Percentiles rank a stretch among this genome's conserved stretches.
Conservation (phyloP, 2,113 vertebrate genomes). For the Bubalus kerabau region DNA sequence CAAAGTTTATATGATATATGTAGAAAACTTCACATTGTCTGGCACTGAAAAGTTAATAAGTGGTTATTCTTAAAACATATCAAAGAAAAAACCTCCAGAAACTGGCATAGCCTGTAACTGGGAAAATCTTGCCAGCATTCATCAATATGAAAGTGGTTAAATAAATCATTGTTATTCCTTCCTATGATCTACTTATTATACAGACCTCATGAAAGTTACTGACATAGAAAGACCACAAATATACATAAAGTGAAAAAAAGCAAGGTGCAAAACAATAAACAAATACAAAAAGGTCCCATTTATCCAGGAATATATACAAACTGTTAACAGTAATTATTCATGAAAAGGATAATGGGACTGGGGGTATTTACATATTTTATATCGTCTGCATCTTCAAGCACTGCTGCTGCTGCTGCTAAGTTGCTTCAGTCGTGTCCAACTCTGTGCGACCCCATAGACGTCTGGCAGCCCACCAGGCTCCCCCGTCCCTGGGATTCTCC, state of each 20-base stretch:
- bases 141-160: not conserved
- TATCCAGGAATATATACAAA: not conserved
- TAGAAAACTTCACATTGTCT: not conserved
- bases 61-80: not conserved
- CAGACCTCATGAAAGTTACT: not conserved
- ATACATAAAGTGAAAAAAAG: not conserved
- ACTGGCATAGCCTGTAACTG: not conserved
- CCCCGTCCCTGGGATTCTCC: no score
- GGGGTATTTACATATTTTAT: not conserved
- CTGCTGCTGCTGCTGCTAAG: no score
- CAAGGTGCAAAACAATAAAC: slow-evolving; percentile 14
- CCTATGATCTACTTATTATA: not conserved
- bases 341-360: not conserved
- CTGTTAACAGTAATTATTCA: not conserved
- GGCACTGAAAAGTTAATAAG: not conserved
- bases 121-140: not conserved
- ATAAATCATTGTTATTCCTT: not conserved
- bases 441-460: no score
- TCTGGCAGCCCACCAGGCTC: no score
- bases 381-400: not conserved
- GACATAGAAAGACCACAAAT: not conserved
- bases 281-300: not conserved
- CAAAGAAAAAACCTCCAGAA: not conserved
- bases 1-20: not conserved
- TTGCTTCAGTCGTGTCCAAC: no score